These are phyloP conservation scores for Telmatherina bonti DNA, from an alignment of 2,797 vertebrate species.

Conservation along the genomic window DNA sequence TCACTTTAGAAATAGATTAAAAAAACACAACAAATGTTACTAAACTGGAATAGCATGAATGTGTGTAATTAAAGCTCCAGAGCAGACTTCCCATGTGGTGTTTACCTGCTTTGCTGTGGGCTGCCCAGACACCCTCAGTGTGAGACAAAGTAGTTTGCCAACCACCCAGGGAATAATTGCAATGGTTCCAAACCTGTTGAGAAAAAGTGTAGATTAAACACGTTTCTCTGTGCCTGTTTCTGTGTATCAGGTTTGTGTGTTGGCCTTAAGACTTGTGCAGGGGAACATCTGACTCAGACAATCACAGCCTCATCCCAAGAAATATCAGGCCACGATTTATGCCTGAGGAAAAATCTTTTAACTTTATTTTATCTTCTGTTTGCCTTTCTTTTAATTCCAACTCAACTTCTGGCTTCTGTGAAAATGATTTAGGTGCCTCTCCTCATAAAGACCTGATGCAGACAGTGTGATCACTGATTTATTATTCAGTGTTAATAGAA, in stretches of 20 bases:
- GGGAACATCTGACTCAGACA: constrained; percentile 13
- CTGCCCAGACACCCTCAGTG: constrained; percentile 61
- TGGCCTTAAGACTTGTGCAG: not conserved
- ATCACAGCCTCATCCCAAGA: constrained; percentile 10
- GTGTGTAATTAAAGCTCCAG: constrained; percentile 71
- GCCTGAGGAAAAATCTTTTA: constrained; percentile 8
- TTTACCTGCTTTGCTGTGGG: constrained; percentile 70
- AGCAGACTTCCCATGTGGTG: constrained; percentile 69
- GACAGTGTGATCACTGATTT: not conserved
- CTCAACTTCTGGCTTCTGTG: not conserved
- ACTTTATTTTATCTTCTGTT: not conserved
- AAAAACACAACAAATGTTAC: constrained; percentile 30
- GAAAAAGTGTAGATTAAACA: constrained; percentile 31
- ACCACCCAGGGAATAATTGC: constrained; percentile 40
- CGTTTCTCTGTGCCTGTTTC: constrained; percentile 1
- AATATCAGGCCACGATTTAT: not conserved
- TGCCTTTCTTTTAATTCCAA: not conserved
- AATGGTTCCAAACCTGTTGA: constrained; percentile 31
- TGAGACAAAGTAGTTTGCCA: constrained; percentile 49
- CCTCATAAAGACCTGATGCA: not conserved
- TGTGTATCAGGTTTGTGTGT: not conserved
- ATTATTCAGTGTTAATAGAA: not conserved
- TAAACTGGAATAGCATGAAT: constrained; percentile 50
- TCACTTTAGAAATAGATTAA: constrained; percentile 17
- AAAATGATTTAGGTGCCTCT: not conserved